Evolutionary conservation across 2,888 invertebrate genomes (phyloP), one percentile per base, ranked within the genome.

Genomic region (Agriopis leucophaearia): DNA sequence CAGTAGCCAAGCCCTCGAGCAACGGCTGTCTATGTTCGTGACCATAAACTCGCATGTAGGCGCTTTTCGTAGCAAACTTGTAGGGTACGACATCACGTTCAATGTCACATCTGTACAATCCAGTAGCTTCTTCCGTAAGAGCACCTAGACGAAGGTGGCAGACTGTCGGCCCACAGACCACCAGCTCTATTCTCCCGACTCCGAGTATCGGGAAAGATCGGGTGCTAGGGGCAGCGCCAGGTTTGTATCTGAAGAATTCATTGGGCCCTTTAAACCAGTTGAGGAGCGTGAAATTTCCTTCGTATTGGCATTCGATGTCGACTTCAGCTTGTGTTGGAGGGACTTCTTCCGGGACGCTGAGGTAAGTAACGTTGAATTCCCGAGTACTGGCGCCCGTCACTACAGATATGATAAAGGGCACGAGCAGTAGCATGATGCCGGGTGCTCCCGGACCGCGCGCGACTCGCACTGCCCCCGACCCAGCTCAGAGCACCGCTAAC

Each of bases 171-270:
- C 93, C 93, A 58, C 94, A 94, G 8, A 79, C 74, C 16, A 90
- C 66, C 67, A 91, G 75, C 52, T 92, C 90, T 0, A 94, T 81
- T 44, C 83, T 83, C 3, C 89, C 91, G 1, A 93, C 85, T 13
- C 94, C 94, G 1, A 85, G 75, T 8, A 90, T 78, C 0, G 92
- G 89, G 64, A 87, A 92, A 4, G 91, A 87, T 8, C 83, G 82
- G 1, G 88, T 91, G 70, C 88, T 91, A 0, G 94, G 94, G 0
- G 88, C 84, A 0, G 81, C 75, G 1, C 88, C 88, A 2, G 94
- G 94, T 55, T 83, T 86, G 74, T 92, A 93, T 47, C 92, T 82
- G 81, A 93, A 92, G 83, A 94, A 93, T 66, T 93, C 94, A 47
- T 81, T 84, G 15, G 82, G 78, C 8, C 91, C 92, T 77, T 91